Conservation (phyloP, 2,797 vertebrate species). For the Lates japonicus region DNA sequence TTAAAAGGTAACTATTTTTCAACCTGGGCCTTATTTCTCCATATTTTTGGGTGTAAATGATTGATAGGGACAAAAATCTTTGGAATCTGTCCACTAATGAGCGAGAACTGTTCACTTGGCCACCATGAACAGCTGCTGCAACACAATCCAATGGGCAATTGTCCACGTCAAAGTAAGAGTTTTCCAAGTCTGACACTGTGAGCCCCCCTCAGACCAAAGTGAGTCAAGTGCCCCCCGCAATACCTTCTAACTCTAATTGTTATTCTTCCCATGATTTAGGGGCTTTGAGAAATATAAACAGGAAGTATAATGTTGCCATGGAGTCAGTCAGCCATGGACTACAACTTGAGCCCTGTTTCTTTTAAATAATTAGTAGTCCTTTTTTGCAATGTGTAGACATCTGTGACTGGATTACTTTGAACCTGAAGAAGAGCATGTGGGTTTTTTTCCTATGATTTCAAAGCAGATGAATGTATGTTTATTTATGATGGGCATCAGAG, state of each 20-base stretch:
- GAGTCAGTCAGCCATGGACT: not conserved
- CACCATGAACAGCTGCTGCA: too few relatives aligned
- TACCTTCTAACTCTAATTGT: not conserved
- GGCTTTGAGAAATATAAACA: constrained; percentile 12
- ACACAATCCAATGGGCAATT: too few relatives aligned
- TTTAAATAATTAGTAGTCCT: not conserved
- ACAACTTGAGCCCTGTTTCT: not conserved
- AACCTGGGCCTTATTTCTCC: too few relatives aligned
- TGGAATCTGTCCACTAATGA: too few relatives aligned
- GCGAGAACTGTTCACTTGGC: too few relatives aligned
- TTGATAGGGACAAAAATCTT: too few relatives aligned
- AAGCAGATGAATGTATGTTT: too few relatives aligned
- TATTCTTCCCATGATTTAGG: not conserved
- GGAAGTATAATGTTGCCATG: constrained; percentile 15
- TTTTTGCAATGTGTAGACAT: not conserved
- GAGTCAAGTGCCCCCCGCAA: not conserved
- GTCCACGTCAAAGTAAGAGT: too few relatives aligned
- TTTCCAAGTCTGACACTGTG: not conserved
- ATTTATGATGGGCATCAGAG: too few relatives aligned
- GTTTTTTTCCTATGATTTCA: too few relatives aligned
- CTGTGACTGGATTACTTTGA: not conserved
- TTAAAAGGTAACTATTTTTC: too few relatives aligned
- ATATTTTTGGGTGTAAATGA: too few relatives aligned
- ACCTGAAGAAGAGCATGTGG: not conserved
- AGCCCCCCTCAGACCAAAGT: not conserved